phyloP scores from a whole-genome alignment of 92 coral and sea anemone species.

The Paragorgia papillata region DNA sequence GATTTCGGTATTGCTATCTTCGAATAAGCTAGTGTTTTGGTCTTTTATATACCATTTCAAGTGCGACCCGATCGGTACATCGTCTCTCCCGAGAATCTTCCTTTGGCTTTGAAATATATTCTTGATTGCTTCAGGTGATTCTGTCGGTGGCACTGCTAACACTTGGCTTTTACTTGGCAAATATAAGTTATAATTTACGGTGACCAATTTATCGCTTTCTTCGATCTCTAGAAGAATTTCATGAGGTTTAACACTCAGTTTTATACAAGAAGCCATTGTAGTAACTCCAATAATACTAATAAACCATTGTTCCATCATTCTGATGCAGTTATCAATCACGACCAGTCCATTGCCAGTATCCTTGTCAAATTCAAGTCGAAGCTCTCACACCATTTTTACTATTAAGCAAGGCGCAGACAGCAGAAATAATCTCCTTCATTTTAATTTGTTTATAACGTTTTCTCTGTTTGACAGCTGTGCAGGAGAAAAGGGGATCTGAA shows the following conservation, averaged over 20 bases:
- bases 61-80: neutral
- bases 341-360: neutral
- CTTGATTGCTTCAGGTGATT: neutral
- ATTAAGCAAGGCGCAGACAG: neutral
- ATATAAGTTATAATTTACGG: slow-evolving; percentile 1
- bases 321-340: neutral
- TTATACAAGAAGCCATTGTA: neutral
- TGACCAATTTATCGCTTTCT: neutral
- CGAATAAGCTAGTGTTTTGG: neutral
- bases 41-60: neutral
- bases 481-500: too few species aligned
- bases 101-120: neutral
- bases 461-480: too few species aligned
- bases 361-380: neutral
- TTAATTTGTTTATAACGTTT: neutral
- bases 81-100: neutral
- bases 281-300: neutral
- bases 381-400: neutral
- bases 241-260: neutral
- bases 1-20: slow-evolving; percentile 21
- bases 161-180: slow-evolving; percentile 4
- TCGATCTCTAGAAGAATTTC: neutral
- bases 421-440: neutral
- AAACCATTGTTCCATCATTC: slow-evolving; percentile 15
- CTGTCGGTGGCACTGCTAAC: neutral